A percentile compares a stretch with the other conserved stretches of the same genome.
Evolutionary conservation across 2,797 vertebrate genomes (phyloP).

Genomic region (Limnodromus scolopaceus): DNA sequence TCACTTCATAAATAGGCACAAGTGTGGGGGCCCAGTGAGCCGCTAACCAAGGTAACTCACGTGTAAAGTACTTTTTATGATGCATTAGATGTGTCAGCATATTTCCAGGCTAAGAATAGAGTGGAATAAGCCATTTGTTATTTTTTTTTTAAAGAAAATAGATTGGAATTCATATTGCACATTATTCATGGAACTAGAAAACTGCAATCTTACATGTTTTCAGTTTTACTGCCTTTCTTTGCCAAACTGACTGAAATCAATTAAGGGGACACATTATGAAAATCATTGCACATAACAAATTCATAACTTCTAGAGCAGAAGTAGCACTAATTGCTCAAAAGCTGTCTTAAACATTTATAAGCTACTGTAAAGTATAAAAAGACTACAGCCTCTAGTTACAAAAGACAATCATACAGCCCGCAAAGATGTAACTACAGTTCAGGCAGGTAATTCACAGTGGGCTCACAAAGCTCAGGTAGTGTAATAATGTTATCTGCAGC

Average conservation of each 20-base stretch:
- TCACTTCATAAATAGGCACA: not conserved
- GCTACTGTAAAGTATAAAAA: constrained; percentile 28
- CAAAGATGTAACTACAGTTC: not conserved
- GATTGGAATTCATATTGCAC: not conserved
- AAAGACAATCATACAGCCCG: not conserved
- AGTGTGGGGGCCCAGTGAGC: not conserved
- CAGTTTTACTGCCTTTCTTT: constrained; percentile 28
- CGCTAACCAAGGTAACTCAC: constrained; percentile 36
- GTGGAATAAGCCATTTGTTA: not conserved
- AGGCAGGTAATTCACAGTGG: not conserved
- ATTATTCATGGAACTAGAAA: constrained; percentile 57
- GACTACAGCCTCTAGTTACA: not conserved
- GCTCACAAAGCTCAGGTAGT: not conserved
- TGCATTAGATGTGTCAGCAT: constrained; percentile 41
- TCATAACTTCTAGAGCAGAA: constrained; percentile 51
- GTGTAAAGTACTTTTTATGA: constrained; percentile 1
- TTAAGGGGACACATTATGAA: constrained; percentile 60
- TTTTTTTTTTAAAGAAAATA: constrained; percentile 25
- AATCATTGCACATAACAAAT: constrained; percentile 57
- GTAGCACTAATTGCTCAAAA: constrained; percentile 64
- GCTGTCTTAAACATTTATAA: constrained; percentile 57
- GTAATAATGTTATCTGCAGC: not conserved
- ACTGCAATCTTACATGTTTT: constrained; percentile 16
- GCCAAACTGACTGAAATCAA: constrained; percentile 53
- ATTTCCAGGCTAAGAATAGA: constrained; percentile 50